Percentiles rank a stretch among this genome's conserved stretches.
Conservation (phyloP, 2,113 vertebrate genomes). For the Sceloporus tristichus region DNA sequence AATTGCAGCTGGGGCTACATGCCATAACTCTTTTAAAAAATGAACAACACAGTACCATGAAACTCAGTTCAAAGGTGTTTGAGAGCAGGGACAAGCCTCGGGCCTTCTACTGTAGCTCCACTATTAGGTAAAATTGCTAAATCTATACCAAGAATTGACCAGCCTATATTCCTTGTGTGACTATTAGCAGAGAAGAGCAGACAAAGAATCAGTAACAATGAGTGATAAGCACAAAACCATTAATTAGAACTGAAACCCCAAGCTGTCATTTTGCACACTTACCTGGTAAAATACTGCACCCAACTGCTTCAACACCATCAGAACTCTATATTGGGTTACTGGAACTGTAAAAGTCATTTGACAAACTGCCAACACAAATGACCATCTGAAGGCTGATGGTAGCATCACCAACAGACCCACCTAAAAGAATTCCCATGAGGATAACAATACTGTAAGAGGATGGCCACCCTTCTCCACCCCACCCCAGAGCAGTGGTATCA, state of each 20-base stretch:
- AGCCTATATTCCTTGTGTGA: not conserved
- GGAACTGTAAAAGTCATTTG: not conserved
- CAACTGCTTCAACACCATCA: not conserved
- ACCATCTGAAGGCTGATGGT: not conserved
- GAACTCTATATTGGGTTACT: not conserved
- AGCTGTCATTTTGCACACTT: not conserved
- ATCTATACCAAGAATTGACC: constrained; percentile 35
- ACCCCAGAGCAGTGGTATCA: no score
- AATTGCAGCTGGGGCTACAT: not conserved
- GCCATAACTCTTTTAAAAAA: not conserved
- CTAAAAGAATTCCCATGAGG: not conserved
- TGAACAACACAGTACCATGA: not conserved
- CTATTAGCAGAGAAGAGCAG: constrained; percentile 3
- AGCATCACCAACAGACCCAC: not conserved
- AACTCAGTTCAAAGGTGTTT: constrained; percentile 2
- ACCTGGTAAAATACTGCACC: not conserved
- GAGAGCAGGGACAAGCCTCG: not conserved
- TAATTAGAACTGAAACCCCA: constrained; percentile 6
- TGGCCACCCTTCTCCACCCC: not conserved
- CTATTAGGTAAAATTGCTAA: constrained; percentile 33
- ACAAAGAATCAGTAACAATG: constrained; percentile 10
- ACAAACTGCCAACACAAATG: not conserved
- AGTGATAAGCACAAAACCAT: not conserved
- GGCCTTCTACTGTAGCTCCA: not conserved
- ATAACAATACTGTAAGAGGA: not conserved